Evolutionary conservation across 92 coral and sea anemone species (phyloP).

Genomic region (Heliopora coerulea): DNA sequence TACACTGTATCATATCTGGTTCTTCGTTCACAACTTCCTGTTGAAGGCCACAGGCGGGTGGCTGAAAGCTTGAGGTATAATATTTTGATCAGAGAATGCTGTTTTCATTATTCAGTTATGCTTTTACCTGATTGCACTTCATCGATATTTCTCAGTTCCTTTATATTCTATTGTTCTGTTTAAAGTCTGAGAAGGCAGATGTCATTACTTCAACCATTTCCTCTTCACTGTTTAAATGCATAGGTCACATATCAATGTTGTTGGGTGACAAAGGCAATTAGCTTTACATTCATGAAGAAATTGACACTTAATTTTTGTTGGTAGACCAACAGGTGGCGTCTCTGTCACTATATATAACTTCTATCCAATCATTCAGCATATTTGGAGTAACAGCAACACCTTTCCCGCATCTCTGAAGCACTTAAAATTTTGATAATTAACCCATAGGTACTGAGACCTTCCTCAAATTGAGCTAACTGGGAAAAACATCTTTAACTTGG

Average conservation of each 20-base stretch:
- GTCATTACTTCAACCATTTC: slow-evolving; percentile 36
- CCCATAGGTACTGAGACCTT: slow-evolving; percentile 44
- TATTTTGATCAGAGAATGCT: too few relatives aligned
- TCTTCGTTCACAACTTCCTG: too few relatives aligned
- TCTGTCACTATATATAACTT: slow-evolving; percentile 36
- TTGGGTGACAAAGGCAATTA: slow-evolving; percentile 37
- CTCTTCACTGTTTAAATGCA: slow-evolving; percentile 32
- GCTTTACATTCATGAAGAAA: slow-evolving; percentile 33
- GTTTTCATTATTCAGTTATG: too few relatives aligned
- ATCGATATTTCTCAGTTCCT: too few relatives aligned
- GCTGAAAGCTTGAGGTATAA: too few relatives aligned
- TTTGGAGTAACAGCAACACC: slow-evolving; percentile 33
- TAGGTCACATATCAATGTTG: slow-evolving; percentile 34
- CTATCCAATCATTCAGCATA: slow-evolving; percentile 21
- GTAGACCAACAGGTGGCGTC: slow-evolving; percentile 21
- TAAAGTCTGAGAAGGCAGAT: slow-evolving; percentile 34
- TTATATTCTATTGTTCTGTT: too few relatives aligned
- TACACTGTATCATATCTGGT: too few relatives aligned
- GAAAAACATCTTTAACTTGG: slow-evolving; percentile 24
- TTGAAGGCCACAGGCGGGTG: too few relatives aligned
- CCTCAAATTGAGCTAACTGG: slow-evolving; percentile 46
- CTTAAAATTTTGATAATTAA: slow-evolving; percentile 24
- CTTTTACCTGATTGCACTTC: too few relatives aligned
- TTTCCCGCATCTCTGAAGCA: slow-evolving; percentile 34
- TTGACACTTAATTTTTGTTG: slow-evolving; percentile 6